Evolutionary conservation across 2,797 vertebrate genomes (phyloP).

Genomic region (Paramormyrops hopkinsi): DNA sequence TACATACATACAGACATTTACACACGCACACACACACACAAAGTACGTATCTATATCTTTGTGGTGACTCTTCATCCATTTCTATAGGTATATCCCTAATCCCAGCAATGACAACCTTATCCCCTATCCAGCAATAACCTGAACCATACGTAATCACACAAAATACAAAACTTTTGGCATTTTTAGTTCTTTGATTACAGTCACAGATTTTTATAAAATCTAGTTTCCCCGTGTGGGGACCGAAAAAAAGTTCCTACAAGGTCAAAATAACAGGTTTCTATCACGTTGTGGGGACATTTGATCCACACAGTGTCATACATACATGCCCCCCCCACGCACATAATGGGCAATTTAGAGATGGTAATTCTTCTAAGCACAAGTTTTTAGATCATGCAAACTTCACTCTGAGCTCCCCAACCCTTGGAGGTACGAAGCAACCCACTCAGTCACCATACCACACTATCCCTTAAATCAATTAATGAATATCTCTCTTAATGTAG

Average conservation of each 20-base stretch:
- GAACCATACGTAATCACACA: neutral
- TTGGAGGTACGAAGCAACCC: neutral
- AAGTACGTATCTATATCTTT: neutral
- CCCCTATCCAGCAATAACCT: neutral
- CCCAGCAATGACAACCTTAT: neutral
- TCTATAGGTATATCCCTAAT: neutral
- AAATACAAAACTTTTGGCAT: neutral
- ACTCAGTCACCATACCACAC: neutral
- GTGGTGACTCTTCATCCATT: neutral
- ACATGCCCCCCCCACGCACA: neutral
- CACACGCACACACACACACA: neutral
- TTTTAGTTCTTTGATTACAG: neutral
- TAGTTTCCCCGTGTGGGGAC: neutral
- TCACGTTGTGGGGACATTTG: neutral
- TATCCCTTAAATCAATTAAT: neutral
- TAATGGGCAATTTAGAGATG: neutral
- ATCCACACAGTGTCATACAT: neutral
- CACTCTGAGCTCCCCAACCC: neutral
- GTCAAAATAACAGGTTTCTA: neutral
- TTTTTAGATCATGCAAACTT: neutral
- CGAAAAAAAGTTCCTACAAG: neutral
- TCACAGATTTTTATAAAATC: neutral
- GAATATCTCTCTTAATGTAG: neutral
- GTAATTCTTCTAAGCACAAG: neutral
- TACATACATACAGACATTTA: neutral